Base-by-base conservation (phyloP, 2,113 vertebrate species). In the Oncorhynchus gorbuscha region DNA sequence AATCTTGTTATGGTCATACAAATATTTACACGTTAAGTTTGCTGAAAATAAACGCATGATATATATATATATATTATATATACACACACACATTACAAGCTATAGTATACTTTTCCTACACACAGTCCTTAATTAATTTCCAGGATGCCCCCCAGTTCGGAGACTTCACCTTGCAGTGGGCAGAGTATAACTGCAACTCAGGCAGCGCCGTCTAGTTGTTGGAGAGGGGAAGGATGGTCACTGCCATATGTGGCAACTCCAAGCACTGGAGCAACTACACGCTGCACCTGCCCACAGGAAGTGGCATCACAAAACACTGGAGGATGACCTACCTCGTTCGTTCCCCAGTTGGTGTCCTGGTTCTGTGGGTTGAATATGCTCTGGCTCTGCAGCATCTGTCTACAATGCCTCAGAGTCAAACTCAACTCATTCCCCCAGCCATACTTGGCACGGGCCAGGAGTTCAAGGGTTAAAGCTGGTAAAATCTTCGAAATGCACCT, bases 371-470 rank as follows among this genome's bases (percentile, higher is more conserved):
- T 96, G 81, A 95, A 97, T 86, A 83, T 95, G 28, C 94, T 96
- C 78, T 96, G 95, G 96, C 80, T 92, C 48, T 98, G 96, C 87
- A 89, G 93, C 80, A 68, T 86, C 0, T 96, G 93, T 71, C 94
- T 97, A 75, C 94, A 93, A 69, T 97, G 94, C 85, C 90, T 98
- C 51, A 96, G 97, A 84, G 74, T 98, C 77, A 99, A 98, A 89
- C 94, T 99, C 82, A 96, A 92, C 82, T 98, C 95, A 96, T 99
- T 98, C 97, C 98, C 83, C 97, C 97, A 26, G 92, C 95, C 0
- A 90, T 97, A 73, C 93, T 99, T 83, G 97, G 99, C 86, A 99
- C 96, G 0, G 96, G 97, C 30, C 97, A 97, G 76, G 97, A 97
- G 35, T 98, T 99, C 90, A 99, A 99, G 32, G 32, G 32, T 32